Base-by-base conservation (phyloP, 2,888 invertebrate genomes). In the Agrochola circellaris region DNA sequence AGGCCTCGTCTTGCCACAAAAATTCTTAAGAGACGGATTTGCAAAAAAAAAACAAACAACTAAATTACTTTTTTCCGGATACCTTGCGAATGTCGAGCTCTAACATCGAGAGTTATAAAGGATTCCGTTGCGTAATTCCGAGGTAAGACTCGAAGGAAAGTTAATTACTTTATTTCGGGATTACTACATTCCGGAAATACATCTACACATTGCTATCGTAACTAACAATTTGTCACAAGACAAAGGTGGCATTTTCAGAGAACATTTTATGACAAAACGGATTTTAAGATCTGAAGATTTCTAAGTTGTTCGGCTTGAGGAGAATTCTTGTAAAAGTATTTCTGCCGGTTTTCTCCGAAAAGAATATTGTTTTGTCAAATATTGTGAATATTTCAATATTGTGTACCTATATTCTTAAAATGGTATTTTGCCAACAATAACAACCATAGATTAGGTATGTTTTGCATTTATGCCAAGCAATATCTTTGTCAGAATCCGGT, bases 121-220 rank as follows among this genome's bases (percentile, higher is more conserved):
- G 72, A 65, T 76, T 79, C n/a, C 23, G 51, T 75, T 30, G 26
- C 56, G 66, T 60, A 72, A 74, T 77, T 51, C 73, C 65, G 34
- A 68, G 72, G 56, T 58, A 69, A 77, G 38, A 51, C 38, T 70
- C 48, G 54, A 66, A 54, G 67, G 34, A 67, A 85, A 73, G 54
- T 73, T 73, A 77, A 75, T 78, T 73, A 74, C 38, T 68, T 74
- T 73, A 76, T 76, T 74, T 34, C 67, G 15, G 67, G 64, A 68
- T 72, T 65, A 69, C 79, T 75, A 66, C 51, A n/a, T 74, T 54
- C 42, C 15, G n/a, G 23, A 62, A 56, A 45, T 17, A 20, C 13
- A 23, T 26, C 13, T 34, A 58, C 42, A 45, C 60, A 75, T 61
- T 70, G 64, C 54, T 73, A 45, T 42, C 51, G 23, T 30, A 38